Evolutionary conservation across 2,113 vertebrate genomes (phyloP).

Genomic region (Orcinus orca): DNA sequence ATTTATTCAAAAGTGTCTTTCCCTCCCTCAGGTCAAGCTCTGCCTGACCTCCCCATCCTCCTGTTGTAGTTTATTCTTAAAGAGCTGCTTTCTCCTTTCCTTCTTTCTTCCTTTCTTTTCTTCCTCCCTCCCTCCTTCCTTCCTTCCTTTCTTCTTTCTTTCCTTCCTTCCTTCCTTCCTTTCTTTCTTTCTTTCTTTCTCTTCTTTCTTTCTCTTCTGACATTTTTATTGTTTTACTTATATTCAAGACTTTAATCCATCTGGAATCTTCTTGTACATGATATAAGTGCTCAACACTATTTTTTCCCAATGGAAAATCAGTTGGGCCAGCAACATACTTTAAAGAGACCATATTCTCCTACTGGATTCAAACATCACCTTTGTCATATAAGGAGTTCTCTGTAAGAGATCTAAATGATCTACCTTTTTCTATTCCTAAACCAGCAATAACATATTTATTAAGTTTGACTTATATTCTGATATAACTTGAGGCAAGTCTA

Average conservation of each 20-base stretch:
- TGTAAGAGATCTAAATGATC: neutral
- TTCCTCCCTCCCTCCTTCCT: too few relatives aligned
- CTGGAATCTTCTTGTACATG: neutral
- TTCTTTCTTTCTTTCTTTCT: too few relatives aligned
- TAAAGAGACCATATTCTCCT: neutral
- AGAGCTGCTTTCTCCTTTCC: neutral
- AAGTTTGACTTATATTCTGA: neutral
- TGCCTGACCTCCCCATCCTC: neutral
- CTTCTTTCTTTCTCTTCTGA: neutral
- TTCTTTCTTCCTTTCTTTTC: neutral
- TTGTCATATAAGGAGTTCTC: neutral
- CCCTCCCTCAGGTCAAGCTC: neutral
- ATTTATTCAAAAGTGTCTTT: neutral
- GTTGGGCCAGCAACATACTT: neutral
- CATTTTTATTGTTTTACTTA: neutral
- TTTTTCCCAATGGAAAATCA: neutral
- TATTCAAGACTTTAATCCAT: neutral
- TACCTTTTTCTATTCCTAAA: neutral
- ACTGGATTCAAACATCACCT: neutral
- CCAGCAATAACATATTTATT: neutral
- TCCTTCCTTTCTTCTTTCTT: too few relatives aligned
- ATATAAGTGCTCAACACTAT: neutral
- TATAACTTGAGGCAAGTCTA: neutral
- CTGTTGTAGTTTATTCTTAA: neutral
- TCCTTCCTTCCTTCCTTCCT: fast-evolving